Base-by-base conservation (phyloP, 2,888 invertebrate genomes). In the Belgica antarctica region DNA sequence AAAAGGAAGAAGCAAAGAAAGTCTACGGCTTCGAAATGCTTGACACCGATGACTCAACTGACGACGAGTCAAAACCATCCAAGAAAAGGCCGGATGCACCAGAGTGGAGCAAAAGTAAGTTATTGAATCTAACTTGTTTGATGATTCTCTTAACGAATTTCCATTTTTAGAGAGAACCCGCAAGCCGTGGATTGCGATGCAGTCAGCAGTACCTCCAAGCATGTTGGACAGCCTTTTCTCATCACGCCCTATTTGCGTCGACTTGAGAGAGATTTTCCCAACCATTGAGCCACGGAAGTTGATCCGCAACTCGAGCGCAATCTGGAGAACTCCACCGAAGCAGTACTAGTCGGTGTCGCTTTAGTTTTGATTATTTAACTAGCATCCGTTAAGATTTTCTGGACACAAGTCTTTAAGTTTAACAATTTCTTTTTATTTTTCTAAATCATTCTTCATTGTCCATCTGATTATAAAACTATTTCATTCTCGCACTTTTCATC, bases 281-380 rank as follows among this genome's bases (percentile, higher is more conserved):
- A 79, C 80, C 72, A 87, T 89, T 73, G 87, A 87, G 77, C 83
- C 85, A 62, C 81, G 81, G 61, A 81, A 83, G 46, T 80, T 89
- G 74, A 86, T 87, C 77, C 82, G 90, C 47, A 89, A 88, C 41
- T 90, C 89, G 0, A 89, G 89, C 74, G 89, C 88, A 47, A 83
- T 87, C 69, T 90, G 90, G 90, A 83, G 86, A 73, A 87, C 87
- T 8, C 88, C 89, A 59, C 89, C 89, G 2, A 52, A 52, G 22
- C 17, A 52, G 7, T 52, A 52, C 22, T 52, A 52, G 52, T 8
- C 5, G 34, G n/a, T n/a, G 15, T 41, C 34, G 34, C 12, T 34
- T n/a, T n/a, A n/a, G n/a, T n/a, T n/a, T n/a, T n/a, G n/a, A n/a
- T n/a, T n/a, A n/a, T n/a, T n/a, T n/a, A n/a, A n/a, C n/a, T n/a